Conservation (phyloP, 2,113 vertebrate genomes). For the Penelope pileata region DNA sequence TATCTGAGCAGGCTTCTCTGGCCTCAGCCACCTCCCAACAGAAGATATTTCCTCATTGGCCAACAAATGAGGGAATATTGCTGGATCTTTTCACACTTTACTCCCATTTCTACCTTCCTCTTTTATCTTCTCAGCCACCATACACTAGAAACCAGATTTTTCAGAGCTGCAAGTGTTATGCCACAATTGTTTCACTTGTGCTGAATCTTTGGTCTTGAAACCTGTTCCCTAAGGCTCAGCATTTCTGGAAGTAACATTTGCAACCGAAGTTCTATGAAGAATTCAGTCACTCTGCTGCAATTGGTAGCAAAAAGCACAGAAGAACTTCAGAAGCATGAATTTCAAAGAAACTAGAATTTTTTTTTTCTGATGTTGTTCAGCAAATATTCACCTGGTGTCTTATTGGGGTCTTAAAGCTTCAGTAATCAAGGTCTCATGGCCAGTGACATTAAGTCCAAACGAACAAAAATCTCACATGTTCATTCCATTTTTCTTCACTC, state of each 20-base stretch:
- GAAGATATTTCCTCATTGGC: not conserved
- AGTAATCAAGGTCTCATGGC: not conserved
- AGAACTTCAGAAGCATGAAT: not conserved
- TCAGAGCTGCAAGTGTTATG: not conserved
- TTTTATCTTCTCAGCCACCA: not conserved
- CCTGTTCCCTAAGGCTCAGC: not conserved
- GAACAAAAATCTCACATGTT: not conserved
- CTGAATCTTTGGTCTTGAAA: not conserved
- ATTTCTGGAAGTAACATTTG: not conserved
- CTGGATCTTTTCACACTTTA: rapidly evolving
- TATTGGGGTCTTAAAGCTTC: not conserved
- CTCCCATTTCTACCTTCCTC: not conserved
- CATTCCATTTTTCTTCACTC: too few relatives aligned
- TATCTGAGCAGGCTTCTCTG: not conserved
- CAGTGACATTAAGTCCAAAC: not conserved
- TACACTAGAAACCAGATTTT: not conserved
- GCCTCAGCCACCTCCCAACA: rapidly evolving
- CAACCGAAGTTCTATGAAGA: not conserved
- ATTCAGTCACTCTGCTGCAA: not conserved
- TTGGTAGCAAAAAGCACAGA: not conserved
- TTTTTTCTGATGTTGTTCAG: not conserved
- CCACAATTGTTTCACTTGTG: not conserved
- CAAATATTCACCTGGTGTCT: rapidly evolving
- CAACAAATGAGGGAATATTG: not conserved
- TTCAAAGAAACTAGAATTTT: not conserved